Percentiles rank a stretch among this genome's conserved stretches.
phyloP scores from a whole-genome alignment of 2,888 invertebrate species.

The Didymodactylos carnosus region DNA sequence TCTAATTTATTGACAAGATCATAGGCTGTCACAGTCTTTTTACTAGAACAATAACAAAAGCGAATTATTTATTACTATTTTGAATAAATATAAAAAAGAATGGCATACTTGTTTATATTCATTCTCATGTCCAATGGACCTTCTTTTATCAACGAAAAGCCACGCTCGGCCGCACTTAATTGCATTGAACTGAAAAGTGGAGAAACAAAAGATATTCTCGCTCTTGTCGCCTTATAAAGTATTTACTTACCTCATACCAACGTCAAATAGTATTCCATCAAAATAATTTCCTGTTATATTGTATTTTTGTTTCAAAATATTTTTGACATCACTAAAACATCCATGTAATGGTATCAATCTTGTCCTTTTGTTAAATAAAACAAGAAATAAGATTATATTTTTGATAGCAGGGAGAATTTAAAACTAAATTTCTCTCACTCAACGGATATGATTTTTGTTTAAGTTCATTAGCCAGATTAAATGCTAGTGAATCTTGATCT shows the following conservation, averaged over 20 bases:
- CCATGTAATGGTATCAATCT: constrained; percentile 56
- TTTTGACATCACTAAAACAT: constrained; percentile 63
- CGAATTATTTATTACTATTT: not conserved
- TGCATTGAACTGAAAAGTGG: constrained; percentile 94
- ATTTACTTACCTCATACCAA: constrained; percentile 40
- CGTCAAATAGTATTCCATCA: constrained; percentile 73
- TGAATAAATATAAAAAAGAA: not conserved
- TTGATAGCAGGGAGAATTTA: not conserved
- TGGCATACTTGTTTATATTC: constrained; percentile 42
- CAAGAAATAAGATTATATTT: not conserved
- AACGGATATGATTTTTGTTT: constrained; percentile 41
- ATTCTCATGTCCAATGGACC: constrained; percentile 87
- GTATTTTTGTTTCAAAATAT: constrained; percentile 42
- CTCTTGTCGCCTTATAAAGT: not conserved
- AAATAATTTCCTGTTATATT: constrained; percentile 44
- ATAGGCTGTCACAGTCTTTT: constrained; percentile 57
- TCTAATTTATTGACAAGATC: constrained; percentile 61
- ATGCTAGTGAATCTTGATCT: constrained; percentile 67
- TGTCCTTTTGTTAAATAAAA: constrained; percentile 10
- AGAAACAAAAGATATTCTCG: constrained; percentile 37
- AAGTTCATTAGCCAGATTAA: constrained; percentile 47
- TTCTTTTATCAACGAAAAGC: constrained; percentile 58
- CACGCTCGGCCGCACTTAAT: constrained; percentile 56
- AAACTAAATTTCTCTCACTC: not conserved
- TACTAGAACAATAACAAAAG: constrained; percentile 26